Evolutionary conservation across 1,140 invertebrate species (phyloP).

Genomic region (Drosophila athabasca): DNA sequence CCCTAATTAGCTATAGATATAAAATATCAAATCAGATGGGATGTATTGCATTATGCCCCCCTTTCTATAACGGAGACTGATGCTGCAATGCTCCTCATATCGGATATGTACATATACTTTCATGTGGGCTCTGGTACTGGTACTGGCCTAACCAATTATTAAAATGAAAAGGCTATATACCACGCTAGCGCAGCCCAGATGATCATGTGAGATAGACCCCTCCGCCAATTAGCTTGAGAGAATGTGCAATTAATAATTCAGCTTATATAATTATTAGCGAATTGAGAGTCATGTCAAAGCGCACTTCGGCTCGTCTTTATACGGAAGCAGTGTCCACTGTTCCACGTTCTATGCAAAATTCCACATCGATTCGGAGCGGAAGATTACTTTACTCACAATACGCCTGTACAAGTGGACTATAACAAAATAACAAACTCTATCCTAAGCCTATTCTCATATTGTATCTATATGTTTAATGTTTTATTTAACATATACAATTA

Average conservation of each 20-base stretch:
- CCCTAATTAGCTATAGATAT: conserved; percentile 65
- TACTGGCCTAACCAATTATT: conserved; percentile 22
- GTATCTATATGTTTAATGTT: conserved; percentile 10
- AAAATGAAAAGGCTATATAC: conserved; percentile 46
- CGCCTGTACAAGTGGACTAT: conserved; percentile 2
- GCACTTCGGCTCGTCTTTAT: conserved; percentile 25
- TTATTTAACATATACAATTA: conserved; percentile 26
- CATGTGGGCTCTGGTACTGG: conserved; percentile 11
- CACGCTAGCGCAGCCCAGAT: conserved; percentile 42
- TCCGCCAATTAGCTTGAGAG: conserved; percentile 58
- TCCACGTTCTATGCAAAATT: conserved; percentile 11
- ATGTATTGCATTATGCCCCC: conserved; percentile 45
- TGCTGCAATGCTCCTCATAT: conserved; percentile 47
- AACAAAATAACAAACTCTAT: conserved; percentile 5
- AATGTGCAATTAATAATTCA: conserved; percentile 67
- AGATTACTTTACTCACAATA: background rate
- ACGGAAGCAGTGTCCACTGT: background rate
- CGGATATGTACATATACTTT: conserved; percentile 39
- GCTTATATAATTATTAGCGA: conserved; percentile 54
- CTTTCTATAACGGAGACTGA: conserved; percentile 70
- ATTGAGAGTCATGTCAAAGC: conserved; percentile 38
- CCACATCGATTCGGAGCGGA: background rate
- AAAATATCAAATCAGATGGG: conserved; percentile 28
- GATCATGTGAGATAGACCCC: conserved; percentile 51
- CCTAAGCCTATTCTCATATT: conserved; percentile 22